Evolutionary conservation across 2,888 invertebrate species (phyloP).

Genomic region (Ichneumoninae sp.): DNA sequence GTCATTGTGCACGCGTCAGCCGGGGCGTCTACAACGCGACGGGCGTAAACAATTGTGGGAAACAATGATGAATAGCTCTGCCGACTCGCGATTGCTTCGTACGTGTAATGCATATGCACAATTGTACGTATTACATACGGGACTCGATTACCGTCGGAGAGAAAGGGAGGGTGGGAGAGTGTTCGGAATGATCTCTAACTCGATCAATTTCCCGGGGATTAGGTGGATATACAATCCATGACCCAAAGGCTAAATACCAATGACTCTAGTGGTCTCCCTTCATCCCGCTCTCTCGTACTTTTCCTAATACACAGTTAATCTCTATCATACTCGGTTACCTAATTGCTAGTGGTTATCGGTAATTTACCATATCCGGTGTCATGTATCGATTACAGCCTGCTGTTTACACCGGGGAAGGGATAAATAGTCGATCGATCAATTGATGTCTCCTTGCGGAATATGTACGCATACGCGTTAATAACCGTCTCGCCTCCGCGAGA

Average conservation of each 20-base stretch:
- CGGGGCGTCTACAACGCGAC: background rate
- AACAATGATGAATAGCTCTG: conserved; percentile 83
- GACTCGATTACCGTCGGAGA: background rate
- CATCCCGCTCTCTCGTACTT: background rate
- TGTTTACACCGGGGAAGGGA: conserved; percentile 25
- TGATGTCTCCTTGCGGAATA: conserved; percentile 6
- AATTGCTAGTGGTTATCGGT: conserved; percentile 23
- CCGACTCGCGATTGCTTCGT: background rate
- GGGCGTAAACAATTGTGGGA: conserved; percentile 85
- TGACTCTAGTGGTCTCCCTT: background rate
- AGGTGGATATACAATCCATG: conserved; percentile 4
- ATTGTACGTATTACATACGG: background rate
- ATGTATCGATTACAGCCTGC: conserved; percentile 45
- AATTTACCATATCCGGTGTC: background rate
- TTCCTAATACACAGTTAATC: background rate
- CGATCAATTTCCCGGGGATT: conserved; percentile 20
- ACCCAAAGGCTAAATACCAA: background rate
- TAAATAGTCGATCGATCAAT: conserved; percentile 49
- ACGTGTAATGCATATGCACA: background rate
- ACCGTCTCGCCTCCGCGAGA: background rate
- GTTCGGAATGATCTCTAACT: conserved; percentile 14
- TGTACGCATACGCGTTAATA: background rate
- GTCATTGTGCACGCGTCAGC: conserved; percentile 19
- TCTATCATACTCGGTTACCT: conserved; percentile 11
- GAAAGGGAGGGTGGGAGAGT: conserved; percentile 4